Percentiles rank a stretch among this genome's conserved stretches.
Evolutionary conservation across 2,888 invertebrate species (phyloP).

Genomic region (Malacosoma neustria): DNA sequence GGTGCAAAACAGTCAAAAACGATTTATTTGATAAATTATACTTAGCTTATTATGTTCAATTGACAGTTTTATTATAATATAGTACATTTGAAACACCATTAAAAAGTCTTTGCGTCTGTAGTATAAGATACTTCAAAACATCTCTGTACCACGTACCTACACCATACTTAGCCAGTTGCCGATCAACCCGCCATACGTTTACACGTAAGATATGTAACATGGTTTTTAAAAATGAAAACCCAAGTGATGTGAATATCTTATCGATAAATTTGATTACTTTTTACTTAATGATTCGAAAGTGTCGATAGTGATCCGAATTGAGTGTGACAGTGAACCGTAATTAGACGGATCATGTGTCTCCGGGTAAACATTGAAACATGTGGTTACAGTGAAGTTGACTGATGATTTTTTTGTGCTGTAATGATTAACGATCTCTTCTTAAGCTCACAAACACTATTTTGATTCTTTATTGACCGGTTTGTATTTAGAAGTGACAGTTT

Average conservation of each 20-base stretch:
- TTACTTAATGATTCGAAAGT: conserved; percentile 27
- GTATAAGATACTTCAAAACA: background rate
- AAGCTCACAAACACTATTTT: too few relatives aligned
- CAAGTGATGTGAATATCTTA: conserved; percentile 15
- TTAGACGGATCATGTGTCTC: conserved; percentile 21
- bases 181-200: conserved; percentile 43
- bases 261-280: conserved; percentile 26
- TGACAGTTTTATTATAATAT: too few relatives aligned
- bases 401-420: conserved; percentile 10
- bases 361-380: conserved; percentile 20
- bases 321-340: conserved; percentile 25
- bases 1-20: too few relatives aligned
- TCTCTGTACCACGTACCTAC: background rate
- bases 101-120: too few relatives aligned
- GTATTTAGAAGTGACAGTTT: too few relatives aligned
- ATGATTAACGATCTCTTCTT: too few relatives aligned
- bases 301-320: conserved; percentile 20
- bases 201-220: conserved; percentile 37
- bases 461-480: too few relatives aligned
- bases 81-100: too few relatives aligned
- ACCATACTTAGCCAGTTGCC: conserved; percentile 36
- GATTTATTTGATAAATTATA: too few relatives aligned
- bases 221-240: conserved; percentile 22
- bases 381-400: conserved; percentile 10
- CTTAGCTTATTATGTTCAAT: too few relatives aligned